Evolutionary conservation across 2,888 invertebrate species (phyloP).

Genomic region (Rhamphomyia laevipes): DNA sequence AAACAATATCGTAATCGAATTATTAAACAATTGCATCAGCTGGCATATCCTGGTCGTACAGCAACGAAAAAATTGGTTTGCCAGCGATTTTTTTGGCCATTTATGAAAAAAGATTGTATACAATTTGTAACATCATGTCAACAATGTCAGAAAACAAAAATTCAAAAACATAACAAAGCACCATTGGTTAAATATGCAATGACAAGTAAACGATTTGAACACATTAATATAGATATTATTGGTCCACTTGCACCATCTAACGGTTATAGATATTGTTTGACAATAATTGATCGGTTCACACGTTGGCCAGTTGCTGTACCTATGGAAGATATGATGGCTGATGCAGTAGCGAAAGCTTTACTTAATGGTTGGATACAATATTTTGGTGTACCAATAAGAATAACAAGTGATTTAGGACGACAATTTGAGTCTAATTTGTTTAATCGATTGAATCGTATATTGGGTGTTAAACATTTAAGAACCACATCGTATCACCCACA

Average conservation of each 20-base stretch:
- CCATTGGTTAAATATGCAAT: not conserved
- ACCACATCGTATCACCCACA: conserved; percentile 28
- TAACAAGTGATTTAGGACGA: conserved; percentile 29
- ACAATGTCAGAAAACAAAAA: conserved; percentile 1
- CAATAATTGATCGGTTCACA: conserved; percentile 3
- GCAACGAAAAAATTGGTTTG: conserved; percentile 1
- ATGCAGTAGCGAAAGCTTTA: too few species aligned
- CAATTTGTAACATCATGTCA: not conserved
- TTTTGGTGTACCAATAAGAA: conserved; percentile 30
- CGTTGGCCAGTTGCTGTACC: conserved; percentile 4
- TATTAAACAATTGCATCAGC: not conserved
- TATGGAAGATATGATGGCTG: not conserved
- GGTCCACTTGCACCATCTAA: conserved; percentile 28
- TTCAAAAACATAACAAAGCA: not conserved
- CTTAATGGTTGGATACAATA: too few species aligned
- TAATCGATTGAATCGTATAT: conserved; percentile 16
- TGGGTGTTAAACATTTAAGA: conserved; percentile 18
- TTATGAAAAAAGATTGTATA: conserved; percentile 3
- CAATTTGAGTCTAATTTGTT: conserved; percentile 27
- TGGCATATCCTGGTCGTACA: conserved; percentile 1
- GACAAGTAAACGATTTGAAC: conserved; percentile 16
- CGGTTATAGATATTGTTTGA: conserved; percentile 11
- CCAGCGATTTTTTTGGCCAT: conserved; percentile 2
- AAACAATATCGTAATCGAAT: conserved; percentile 1
- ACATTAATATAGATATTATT: conserved; percentile 35